Evolutionary conservation across 2,888 invertebrate species (phyloP).

Genomic region (Creontiades dilutus): DNA sequence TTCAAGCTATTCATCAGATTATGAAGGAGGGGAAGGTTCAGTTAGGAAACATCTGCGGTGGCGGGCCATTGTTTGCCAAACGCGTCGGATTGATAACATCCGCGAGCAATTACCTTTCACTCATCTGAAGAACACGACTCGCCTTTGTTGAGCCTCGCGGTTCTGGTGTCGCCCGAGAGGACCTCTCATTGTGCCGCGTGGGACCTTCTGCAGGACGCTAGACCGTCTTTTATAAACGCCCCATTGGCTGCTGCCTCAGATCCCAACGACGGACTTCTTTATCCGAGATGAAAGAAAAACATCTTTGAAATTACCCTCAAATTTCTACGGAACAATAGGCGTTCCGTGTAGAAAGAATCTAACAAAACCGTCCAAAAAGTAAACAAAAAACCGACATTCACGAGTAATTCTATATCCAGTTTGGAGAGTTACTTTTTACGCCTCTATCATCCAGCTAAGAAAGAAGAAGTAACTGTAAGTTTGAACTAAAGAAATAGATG

Average conservation of each 20-base stretch:
- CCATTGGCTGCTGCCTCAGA: constrained; percentile 30
- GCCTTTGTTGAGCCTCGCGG: constrained; percentile 23
- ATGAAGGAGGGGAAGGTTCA: constrained; percentile 30
- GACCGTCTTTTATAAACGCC: constrained; percentile 5
- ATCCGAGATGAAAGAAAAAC: constrained; percentile 23
- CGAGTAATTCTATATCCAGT: no score
- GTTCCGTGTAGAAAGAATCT: not conserved
- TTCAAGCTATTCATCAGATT: constrained; percentile 54
- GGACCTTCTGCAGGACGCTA: constrained; percentile 57
- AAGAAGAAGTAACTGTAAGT: no score
- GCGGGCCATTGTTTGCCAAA: constrained; percentile 57
- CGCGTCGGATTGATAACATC: constrained; percentile 54
- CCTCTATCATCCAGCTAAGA: no score
- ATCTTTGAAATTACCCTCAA: constrained; percentile 22
- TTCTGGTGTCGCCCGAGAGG: constrained; percentile 23
- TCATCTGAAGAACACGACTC: constrained; percentile 53
- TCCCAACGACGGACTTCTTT: not conserved
- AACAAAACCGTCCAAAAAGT: not conserved
- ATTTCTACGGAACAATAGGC: constrained; percentile 17
- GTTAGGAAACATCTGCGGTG: constrained; percentile 40
- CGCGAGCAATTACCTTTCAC: constrained; percentile 63
- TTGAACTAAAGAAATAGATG: no score
- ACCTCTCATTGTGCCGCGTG: constrained; percentile 45
- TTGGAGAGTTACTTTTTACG: no score
- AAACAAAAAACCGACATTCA: no score